Percentiles rank a stretch among this genome's conserved stretches.
phyloP scores from a whole-genome alignment of 1,140 invertebrate species.

The Neotoxoptera formosana region DNA sequence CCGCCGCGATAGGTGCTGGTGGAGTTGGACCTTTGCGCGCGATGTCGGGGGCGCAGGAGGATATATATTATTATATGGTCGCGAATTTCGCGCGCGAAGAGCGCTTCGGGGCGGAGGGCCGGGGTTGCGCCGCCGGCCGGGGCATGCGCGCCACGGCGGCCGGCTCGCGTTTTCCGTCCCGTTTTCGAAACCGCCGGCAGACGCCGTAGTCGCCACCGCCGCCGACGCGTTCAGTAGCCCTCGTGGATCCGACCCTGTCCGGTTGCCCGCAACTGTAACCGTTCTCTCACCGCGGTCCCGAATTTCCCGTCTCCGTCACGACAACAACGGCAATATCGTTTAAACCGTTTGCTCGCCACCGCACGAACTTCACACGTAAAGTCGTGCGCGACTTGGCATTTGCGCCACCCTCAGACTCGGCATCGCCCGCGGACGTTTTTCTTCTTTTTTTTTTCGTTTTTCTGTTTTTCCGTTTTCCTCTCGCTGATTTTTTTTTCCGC shows the following conservation, averaged over 20 bases:
- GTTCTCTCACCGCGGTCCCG: background rate
- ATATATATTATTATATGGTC: too few species aligned
- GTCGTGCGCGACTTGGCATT: background rate
- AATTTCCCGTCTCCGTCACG: background rate
- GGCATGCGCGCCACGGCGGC: background rate
- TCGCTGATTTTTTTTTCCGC: background rate
- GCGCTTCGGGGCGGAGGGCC: background rate
- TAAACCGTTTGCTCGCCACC: background rate
- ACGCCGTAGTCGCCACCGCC: background rate
- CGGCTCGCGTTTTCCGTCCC: background rate
- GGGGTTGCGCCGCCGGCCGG: background rate
- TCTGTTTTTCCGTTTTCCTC: background rate
- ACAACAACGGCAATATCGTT: too few species aligned
- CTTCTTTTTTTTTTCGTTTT: background rate
- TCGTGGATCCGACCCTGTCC: conserved; percentile 35
- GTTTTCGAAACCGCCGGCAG: background rate
- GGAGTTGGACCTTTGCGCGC: too few species aligned
- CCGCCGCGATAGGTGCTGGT: too few species aligned
- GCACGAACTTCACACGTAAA: background rate
- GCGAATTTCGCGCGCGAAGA: background rate
- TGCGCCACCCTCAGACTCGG: too few species aligned
- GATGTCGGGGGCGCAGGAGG: too few species aligned
- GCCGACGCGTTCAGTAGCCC: conserved; percentile 33
- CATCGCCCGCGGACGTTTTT: background rate
- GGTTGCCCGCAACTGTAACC: background rate